These are phyloP conservation scores for Hexactinellida sp. DNA, from an alignment of 37 sponge, comb jelly and placozoan species.

Conservation along the genomic window DNA sequence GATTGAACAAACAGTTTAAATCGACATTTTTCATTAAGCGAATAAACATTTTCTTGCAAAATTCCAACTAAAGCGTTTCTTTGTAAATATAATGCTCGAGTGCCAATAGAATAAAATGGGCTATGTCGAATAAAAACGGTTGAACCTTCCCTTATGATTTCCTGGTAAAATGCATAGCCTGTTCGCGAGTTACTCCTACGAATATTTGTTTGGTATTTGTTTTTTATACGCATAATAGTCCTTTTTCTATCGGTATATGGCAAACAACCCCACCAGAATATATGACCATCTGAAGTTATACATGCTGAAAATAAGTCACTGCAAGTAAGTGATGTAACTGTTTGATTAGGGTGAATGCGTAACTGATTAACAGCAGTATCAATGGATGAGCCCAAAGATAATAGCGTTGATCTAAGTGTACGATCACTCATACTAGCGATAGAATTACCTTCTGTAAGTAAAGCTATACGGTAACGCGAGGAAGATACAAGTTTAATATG, in stretches of 20 bases:
- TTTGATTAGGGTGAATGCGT: slow-evolving; percentile 18
- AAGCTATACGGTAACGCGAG: neutral
- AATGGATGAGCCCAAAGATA: neutral
- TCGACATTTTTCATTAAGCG: slow-evolving; percentile 2
- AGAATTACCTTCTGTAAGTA: neutral
- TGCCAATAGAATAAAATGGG: neutral
- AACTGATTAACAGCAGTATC: neutral
- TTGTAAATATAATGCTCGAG: neutral
- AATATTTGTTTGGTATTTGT: neutral
- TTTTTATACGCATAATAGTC: neutral
- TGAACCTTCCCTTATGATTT: neutral
- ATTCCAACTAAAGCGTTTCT: neutral
- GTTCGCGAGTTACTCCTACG: neutral
- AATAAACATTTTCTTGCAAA: neutral
- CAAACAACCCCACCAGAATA: slow-evolving; percentile 67
- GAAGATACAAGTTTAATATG: neutral
- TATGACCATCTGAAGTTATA: slow-evolving; percentile 44
- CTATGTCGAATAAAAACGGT: neutral
- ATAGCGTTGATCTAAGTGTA: neutral
- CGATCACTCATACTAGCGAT: neutral
- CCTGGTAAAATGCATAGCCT: neutral
- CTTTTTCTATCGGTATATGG: neutral
- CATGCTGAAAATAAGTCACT: slow-evolving; percentile 56
- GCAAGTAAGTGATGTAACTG: slow-evolving; percentile 28
- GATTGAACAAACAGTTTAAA: neutral